Conservation (phyloP, 2,113 vertebrate species). For the Embiotoca jacksoni region DNA sequence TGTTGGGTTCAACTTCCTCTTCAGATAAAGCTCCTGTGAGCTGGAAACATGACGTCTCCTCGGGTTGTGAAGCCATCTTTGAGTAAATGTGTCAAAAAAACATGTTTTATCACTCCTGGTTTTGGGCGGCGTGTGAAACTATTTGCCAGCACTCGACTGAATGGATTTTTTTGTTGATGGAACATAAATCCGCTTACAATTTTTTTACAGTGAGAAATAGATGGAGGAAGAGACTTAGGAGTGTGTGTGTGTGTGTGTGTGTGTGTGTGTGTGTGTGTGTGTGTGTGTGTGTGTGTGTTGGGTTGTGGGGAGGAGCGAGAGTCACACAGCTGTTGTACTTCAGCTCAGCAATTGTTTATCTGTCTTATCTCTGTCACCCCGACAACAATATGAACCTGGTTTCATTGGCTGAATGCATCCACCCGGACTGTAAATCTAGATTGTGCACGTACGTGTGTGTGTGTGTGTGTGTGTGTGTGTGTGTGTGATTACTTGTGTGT, state of each 20-base stretch:
- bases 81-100: conserved; percentile 24
- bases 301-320: not conserved
- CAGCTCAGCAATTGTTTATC: conserved; percentile 65
- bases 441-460: not conserved
- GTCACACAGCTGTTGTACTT: conserved; percentile 54
- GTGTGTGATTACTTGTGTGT: too few species aligned
- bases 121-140: conserved; percentile 39
- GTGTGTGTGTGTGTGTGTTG: not conserved
- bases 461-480: not conserved
- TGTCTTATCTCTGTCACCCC: conserved; percentile 65
- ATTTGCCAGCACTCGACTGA: conserved; percentile 12
- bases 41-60: not conserved
- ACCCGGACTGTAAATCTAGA: conserved; percentile 37
- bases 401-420: conserved; percentile 54
- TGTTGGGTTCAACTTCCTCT: not conserved
- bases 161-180: conserved; percentile 32
- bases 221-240: not conserved
- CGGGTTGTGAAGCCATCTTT: conserved; percentile 7
- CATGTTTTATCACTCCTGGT: conserved; percentile 12
- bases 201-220: conserved; percentile 9
- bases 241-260: not conserved
- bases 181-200: conserved; percentile 37
- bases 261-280: conserved; percentile 22
- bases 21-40: not conserved
- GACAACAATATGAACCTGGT: conserved; percentile 66